Percentiles rank a stretch among this genome's conserved stretches.
These are phyloP conservation scores for Kobus ellipsiprymnus DNA, from an alignment of 2,113 vertebrate genomes.

Conservation along the genomic window DNA sequence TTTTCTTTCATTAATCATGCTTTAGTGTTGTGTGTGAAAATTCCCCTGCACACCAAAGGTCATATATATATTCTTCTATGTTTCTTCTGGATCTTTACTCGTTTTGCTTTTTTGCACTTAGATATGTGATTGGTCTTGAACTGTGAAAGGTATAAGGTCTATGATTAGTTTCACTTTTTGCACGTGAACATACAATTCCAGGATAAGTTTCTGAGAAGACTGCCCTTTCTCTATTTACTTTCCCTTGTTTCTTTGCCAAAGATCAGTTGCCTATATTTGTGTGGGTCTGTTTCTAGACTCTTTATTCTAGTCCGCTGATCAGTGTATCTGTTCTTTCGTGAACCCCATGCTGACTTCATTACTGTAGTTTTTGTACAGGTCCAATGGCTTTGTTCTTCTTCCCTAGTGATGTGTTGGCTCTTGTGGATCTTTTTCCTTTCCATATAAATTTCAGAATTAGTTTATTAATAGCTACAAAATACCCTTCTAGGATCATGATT, in stretches of 20 bases:
- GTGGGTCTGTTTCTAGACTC: neutral
- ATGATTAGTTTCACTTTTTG: neutral
- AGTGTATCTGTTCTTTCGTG: neutral
- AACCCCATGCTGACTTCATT: neutral
- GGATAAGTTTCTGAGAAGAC: neutral
- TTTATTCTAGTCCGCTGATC: neutral
- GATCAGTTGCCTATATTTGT: neutral
- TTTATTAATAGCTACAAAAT: neutral
- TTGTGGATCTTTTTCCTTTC: neutral
- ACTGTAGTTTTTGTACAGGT: neutral
- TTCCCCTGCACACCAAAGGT: neutral
- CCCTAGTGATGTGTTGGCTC: neutral
- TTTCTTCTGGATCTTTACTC: neutral
- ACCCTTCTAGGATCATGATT: neutral
- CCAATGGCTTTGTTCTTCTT: neutral
- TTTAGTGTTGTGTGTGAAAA: neutral
- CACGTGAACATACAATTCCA: neutral
- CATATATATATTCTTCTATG: neutral
- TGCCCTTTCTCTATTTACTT: neutral
- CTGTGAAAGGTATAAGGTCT: neutral
- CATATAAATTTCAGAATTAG: neutral
- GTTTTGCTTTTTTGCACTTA: neutral
- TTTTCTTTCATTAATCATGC: neutral
- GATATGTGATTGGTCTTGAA: neutral
- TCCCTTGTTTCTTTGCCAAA: neutral